Evolutionary conservation across 2,888 invertebrate species (phyloP).

Genomic region (Biston stratarius): DNA sequence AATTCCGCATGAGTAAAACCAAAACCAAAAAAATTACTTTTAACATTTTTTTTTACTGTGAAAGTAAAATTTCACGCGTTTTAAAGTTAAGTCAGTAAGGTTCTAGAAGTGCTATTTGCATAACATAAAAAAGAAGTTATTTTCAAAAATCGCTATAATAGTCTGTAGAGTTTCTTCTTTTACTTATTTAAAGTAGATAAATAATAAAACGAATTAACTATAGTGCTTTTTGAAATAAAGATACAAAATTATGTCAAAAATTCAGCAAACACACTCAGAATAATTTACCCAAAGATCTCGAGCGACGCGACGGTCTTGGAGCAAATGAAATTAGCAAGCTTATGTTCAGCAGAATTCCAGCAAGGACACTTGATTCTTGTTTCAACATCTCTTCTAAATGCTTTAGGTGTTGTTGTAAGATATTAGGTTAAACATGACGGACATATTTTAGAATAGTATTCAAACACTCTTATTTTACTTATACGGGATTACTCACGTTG

Average conservation of each 20-base stretch:
- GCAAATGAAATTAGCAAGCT: constrained; percentile 45
- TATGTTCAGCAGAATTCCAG: constrained; percentile 32
- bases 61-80: too few species aligned
- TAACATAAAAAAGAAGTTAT: too few species aligned
- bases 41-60: too few species aligned
- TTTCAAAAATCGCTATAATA: not conserved
- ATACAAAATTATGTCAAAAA: constrained; percentile 27
- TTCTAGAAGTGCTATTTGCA: not conserved
- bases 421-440: constrained; percentile 22
- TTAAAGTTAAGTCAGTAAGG: not conserved
- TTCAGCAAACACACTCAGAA: constrained; percentile 32
- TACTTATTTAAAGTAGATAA: constrained; percentile 4
- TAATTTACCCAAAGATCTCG: constrained; percentile 34
- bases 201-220: constrained; percentile 18
- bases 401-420: not conserved
- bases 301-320: constrained; percentile 34
- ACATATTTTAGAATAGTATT: not conserved
- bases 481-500: too few species aligned
- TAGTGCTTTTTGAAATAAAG: constrained; percentile 18
- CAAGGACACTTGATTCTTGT: constrained; percentile 34
- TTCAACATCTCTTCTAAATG: constrained; percentile 46
- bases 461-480: too few species aligned
- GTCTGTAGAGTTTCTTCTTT: not conserved
- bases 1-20: too few species aligned
- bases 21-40: too few species aligned